phyloP scores from a whole-genome alignment of 2,113 vertebrate genomes.

The Raphicerus campestris region DNA sequence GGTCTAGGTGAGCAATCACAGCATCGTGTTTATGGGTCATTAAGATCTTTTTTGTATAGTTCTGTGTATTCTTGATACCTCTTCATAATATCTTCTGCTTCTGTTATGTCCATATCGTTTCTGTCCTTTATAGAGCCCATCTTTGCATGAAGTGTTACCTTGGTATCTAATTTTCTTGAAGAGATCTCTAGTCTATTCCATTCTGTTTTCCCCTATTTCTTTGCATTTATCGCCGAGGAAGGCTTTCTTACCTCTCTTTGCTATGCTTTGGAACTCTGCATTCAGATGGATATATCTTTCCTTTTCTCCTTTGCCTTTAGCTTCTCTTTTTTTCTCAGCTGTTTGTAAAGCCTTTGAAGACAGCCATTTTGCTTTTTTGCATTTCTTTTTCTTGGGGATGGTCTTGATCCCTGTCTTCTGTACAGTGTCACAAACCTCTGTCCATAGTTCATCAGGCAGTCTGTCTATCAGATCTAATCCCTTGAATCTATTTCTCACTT shows the following conservation, averaged over 20 bases:
- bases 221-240: not conserved
- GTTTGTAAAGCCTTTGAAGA: not conserved
- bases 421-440: not conserved
- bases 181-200: not conserved
- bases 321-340: not conserved
- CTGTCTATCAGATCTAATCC: not conserved
- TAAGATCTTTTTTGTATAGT: not conserved
- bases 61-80: not conserved
- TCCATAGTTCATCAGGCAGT: not conserved
- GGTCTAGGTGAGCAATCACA: not conserved
- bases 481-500: not conserved
- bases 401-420: not conserved
- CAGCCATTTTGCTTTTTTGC: not conserved
- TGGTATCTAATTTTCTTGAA: not conserved
- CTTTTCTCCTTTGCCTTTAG: not conserved
- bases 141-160: not conserved
- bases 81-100: not conserved
- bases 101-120: not conserved
- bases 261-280: not conserved
- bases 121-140: not conserved
- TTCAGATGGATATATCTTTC: not conserved
- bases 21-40: not conserved
- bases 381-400: not conserved
- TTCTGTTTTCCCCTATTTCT: not conserved
- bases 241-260: not conserved